These are phyloP conservation scores for Eupithecia inturbata DNA, from an alignment of 2,888 invertebrate genomes.

Conservation along the genomic window DNA sequence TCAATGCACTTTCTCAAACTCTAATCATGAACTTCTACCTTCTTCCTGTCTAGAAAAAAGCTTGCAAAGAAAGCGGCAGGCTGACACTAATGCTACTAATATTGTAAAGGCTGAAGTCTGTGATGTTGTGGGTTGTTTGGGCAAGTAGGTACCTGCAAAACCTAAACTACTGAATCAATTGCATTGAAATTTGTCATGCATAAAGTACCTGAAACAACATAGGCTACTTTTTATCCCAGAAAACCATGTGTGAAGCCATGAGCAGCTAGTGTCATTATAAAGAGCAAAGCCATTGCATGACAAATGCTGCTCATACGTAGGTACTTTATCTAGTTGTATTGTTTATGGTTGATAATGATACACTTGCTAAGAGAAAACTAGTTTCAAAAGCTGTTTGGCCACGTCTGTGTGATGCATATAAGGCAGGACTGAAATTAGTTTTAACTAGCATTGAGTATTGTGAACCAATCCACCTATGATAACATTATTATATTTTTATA, in stretches of 20 bases:
- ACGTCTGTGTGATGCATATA: constrained; percentile 8
- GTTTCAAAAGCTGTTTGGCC: constrained; percentile 29
- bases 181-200: background rate
- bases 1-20: background rate
- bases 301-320: background rate
- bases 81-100: background rate
- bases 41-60: background rate
- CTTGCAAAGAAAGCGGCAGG: background rate
- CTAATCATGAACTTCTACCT: background rate
- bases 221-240: background rate
- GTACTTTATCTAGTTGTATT: constrained; percentile 6
- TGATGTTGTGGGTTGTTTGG: background rate
- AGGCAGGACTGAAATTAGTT: background rate
- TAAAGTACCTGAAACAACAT: background rate
- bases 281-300: background rate
- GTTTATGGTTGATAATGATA: constrained; percentile 22
- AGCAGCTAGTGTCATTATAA: too few species aligned
- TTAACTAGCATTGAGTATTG: background rate
- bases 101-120: background rate
- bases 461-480: background rate
- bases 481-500: background rate
- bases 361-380: constrained; percentile 25
- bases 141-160: background rate
- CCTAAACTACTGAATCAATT: background rate
- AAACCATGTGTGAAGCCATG: too few species aligned